Conservation (phyloP, 1,140 invertebrate species). For the Coptotermes formosanus region DNA sequence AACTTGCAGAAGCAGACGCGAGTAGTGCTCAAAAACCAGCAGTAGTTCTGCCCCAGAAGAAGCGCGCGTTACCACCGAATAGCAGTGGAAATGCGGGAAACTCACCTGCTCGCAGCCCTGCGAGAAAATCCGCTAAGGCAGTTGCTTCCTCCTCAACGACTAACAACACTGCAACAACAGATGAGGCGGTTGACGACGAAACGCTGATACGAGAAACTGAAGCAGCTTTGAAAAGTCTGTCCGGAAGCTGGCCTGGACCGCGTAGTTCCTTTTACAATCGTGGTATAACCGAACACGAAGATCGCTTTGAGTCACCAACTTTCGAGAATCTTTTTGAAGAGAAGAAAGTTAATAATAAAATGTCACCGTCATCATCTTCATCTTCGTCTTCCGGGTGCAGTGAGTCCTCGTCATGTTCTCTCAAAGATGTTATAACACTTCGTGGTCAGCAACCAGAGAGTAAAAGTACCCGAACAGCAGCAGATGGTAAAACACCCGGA, state of each 20-base stretch:
- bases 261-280: constrained; percentile 60
- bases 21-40: constrained; percentile 45
- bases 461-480: background rate
- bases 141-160: background rate
- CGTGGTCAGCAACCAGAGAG: constrained; percentile 42
- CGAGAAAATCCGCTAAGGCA: constrained; percentile 50
- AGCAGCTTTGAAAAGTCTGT: constrained; percentile 77
- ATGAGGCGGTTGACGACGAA: constrained; percentile 67
- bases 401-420: constrained; percentile 29
- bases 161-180: constrained; percentile 42
- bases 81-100: constrained; percentile 34
- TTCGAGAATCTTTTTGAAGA: constrained; percentile 85
- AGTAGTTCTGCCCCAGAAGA: constrained; percentile 59
- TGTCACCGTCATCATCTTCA: constrained; percentile 61
- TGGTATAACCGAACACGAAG: constrained; percentile 64
- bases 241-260: constrained; percentile 73
- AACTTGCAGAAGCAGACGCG: background rate
- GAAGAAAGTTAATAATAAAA: constrained; percentile 64
- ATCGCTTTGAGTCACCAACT: constrained; percentile 62
- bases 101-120: constrained; percentile 50
- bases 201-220: constrained; percentile 82
- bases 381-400: constrained; percentile 48
- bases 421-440: constrained; percentile 66
- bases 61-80: constrained; percentile 53
- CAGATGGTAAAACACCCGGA: background rate